Conservation (phyloP, 2,113 vertebrate species). For the Odontophorus gujanensis region DNA sequence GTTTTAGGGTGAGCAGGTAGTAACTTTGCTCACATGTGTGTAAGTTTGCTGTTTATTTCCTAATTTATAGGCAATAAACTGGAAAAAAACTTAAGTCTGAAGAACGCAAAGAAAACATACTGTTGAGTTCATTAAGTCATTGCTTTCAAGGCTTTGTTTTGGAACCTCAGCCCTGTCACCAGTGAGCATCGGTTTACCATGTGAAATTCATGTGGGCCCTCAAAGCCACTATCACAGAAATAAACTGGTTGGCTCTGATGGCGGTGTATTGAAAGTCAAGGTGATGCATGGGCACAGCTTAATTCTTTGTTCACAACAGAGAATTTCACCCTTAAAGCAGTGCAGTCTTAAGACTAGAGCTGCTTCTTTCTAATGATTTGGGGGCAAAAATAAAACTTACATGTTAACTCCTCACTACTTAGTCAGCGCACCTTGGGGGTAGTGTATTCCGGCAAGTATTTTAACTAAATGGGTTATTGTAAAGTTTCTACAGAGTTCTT, state of each 20-base stretch:
- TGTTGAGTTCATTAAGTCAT: neutral
- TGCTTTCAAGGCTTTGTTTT: neutral
- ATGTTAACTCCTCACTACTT: fast-evolving
- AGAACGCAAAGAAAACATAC: neutral
- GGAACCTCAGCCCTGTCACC: neutral
- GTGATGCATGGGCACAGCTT: neutral
- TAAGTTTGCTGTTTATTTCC: neutral
- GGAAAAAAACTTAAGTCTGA: neutral
- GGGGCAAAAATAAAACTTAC: neutral
- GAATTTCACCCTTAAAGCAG: neutral
- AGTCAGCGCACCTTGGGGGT: neutral
- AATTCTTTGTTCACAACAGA: neutral
- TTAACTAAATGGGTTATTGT: neutral
- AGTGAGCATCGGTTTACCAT: neutral
- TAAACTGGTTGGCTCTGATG: neutral
- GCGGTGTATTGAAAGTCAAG: neutral
- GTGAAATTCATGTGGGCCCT: neutral
- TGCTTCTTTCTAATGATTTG: neutral
- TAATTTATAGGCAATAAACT: neutral
- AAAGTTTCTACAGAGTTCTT: neutral
- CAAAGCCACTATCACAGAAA: fast-evolving
- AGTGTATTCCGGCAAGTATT: neutral
- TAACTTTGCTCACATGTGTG: neutral
- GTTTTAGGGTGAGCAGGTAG: neutral
- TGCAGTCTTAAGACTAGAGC: neutral